Evolutionary conservation across 2,113 vertebrate genomes (phyloP), one percentile per base, ranked within the genome.

Genomic region (Cygnus atratus): DNA sequence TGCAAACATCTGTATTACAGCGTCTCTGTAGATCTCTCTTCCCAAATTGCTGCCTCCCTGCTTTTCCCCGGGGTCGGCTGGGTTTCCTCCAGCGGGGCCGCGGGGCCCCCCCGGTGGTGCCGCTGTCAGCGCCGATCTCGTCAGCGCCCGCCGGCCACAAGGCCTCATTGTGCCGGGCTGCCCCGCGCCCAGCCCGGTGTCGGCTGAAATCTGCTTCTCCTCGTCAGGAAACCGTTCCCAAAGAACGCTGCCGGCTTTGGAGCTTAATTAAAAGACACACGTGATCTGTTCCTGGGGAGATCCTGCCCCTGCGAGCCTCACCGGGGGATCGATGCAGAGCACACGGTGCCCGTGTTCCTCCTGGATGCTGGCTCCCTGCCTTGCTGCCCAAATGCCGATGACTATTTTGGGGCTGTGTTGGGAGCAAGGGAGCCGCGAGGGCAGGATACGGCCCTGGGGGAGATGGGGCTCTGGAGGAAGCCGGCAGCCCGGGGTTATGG

Each of bases 101-200:
- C 13, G 43, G 35, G 79, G 74, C 54, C 26, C 81, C 1, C 2
- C 70, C 4, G 3, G 5, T 6, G 5, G 52, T 73, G 82, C 74
- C 0, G 46, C 95, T 96, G 95, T 96, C 96, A 96, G 86, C 31
- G 35, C 67, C 1, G 20, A 97, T 97, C 87, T 92, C 22, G 0
- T 97, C 96, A 96, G 68, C 55, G 52, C 10, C 58, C 21, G 2
- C 21, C 0, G 3, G 61, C 87, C 77, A 95, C 95, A 97, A 97
- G 91, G 88, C 77, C 55, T 73, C 77, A 87, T 95, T 97, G 95
- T 96, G 78, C 89, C 0, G 7, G 63, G 58, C 33, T 77, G 85
- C 12, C 46, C 19, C 1, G 24, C 1, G 7, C 94, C 62, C 62
- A 8, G 26, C 62, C 39, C 17, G 5, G 28, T 52, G 50, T 24